These are phyloP conservation scores for Bos javanicus DNA, from an alignment of 2,113 vertebrate genomes.

Conservation along the genomic window DNA sequence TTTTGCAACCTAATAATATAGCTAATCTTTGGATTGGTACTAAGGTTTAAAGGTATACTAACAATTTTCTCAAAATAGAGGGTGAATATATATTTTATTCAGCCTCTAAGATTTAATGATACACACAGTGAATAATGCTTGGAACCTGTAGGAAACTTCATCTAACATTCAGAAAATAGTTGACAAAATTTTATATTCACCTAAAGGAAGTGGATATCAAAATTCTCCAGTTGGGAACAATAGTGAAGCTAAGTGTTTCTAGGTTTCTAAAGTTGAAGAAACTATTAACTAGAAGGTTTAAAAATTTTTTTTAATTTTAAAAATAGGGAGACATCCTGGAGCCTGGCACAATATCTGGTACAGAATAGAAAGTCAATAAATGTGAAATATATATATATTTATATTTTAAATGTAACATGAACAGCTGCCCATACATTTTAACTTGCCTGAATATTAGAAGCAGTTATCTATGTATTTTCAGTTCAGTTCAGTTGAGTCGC, in stretches of 20 bases:
- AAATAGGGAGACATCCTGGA: not conserved
- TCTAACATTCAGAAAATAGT: conserved; percentile 2
- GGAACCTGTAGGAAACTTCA: not conserved
- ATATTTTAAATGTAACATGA: not conserved
- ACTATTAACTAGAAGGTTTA: not conserved
- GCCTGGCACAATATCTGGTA: not conserved
- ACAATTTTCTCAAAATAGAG: not conserved
- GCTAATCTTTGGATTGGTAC: not conserved
- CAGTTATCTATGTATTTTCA: not conserved
- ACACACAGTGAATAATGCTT: not conserved
- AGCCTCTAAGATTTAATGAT: not conserved
- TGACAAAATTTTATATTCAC: not conserved
- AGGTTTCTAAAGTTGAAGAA: not conserved
- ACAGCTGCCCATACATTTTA: not conserved
- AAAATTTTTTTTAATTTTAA: not conserved
- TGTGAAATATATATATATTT: not conserved
- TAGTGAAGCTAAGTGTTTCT: not conserved
- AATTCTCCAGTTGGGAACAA: not conserved
- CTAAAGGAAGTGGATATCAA: not conserved
- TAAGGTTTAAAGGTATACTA: not conserved
- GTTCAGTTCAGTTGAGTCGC: too few relatives aligned
- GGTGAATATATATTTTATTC: not conserved
- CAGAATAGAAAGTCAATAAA: not conserved
- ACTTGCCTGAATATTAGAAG: not conserved
- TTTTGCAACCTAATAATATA: not conserved